These are phyloP conservation scores for Phaonia tiefii DNA, from an alignment of 2,888 invertebrate species.

Conservation along the genomic window DNA sequence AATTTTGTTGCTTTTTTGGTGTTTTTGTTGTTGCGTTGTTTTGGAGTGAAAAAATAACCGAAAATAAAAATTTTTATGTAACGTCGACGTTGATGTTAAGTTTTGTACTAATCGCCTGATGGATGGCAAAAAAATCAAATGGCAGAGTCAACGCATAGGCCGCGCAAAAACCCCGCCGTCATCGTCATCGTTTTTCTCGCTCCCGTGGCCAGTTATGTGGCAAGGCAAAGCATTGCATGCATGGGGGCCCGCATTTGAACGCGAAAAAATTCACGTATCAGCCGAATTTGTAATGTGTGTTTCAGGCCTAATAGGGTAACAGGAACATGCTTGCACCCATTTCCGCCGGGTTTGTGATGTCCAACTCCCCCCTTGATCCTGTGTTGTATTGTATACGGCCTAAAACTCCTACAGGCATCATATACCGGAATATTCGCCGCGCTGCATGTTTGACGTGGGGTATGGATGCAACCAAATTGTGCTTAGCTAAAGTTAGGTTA, in stretches of 20 bases:
- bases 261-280: constrained; percentile 65
- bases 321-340: constrained; percentile 18
- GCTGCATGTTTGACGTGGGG: neutral
- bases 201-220: constrained; percentile 16
- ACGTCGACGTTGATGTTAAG: constrained; percentile 79
- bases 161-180: constrained; percentile 65
- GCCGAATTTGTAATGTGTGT: constrained; percentile 36
- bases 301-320: constrained; percentile 57
- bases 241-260: constrained; percentile 29
- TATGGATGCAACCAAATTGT: constrained; percentile 15
- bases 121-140: constrained; percentile 76
- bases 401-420: constrained; percentile 57
- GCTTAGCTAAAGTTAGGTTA: constrained; percentile 32
- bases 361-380: neutral
- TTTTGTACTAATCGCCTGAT: constrained; percentile 77
- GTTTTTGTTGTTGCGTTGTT: constrained; percentile 68
- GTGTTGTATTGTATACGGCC: constrained; percentile 20
- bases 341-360: too few species aligned
- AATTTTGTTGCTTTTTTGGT: constrained; percentile 67
- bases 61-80: constrained; percentile 79
- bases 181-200: constrained; percentile 37
- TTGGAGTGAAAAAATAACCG: constrained; percentile 76
- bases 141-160: constrained; percentile 70
- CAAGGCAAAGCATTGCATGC: constrained; percentile 30
- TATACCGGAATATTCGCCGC: constrained; percentile 8